Evolutionary conservation across 1,140 invertebrate genomes (phyloP), one percentile per base, ranked within the genome.

Genomic region (Paramacrobiotus metropolitanus): DNA sequence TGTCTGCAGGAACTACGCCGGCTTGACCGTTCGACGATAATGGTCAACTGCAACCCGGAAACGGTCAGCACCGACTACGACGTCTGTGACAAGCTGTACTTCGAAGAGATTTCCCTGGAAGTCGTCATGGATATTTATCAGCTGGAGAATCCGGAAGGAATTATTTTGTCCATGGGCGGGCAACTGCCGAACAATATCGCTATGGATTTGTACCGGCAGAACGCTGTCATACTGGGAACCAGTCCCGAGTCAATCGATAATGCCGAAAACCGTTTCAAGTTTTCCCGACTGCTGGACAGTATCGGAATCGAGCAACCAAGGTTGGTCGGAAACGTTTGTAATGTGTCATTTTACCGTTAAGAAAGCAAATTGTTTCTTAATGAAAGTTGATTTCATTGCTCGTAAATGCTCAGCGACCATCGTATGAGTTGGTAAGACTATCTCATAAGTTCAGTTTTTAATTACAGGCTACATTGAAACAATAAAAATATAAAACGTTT

Each of bases 61-160:
- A 69, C 68, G n/a, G 68, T 69, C 4, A 68, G 68, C 60, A 69
- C 68, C 21, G 68, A 69, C 45, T 69, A 68, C 64, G 68, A 69
- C 64, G 68, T 68, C 59, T 68, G 67, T 61, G 67, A 69, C 64
- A 31, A 67, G 44, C 63, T 69, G 21, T 69, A 69, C 40, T 69
- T 69, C 63, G 68, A 69, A 59, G 68, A 69, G 48, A 55, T 69
- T 31, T 66, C 65, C 59, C 34, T 68, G 44, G 68, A 69, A 44
- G 60, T 66, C 48, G 66, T 69, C 1, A 59, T 69, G 44, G 68
- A 69, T 45, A 69, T 69, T 61, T 68, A 68, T 31, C 65, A 67
- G 21, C 60, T 64, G 34, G 68, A 69, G 65, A 48, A 65, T 18
- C 63, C 65, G 48, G 60, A 61, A 59, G 68, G 68, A 29, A 64